A percentile compares a stretch with the other conserved stretches of the same genome.
Conservation (phyloP, 2,797 vertebrate species). For the Cynodonichthys magdalenae region DNA sequence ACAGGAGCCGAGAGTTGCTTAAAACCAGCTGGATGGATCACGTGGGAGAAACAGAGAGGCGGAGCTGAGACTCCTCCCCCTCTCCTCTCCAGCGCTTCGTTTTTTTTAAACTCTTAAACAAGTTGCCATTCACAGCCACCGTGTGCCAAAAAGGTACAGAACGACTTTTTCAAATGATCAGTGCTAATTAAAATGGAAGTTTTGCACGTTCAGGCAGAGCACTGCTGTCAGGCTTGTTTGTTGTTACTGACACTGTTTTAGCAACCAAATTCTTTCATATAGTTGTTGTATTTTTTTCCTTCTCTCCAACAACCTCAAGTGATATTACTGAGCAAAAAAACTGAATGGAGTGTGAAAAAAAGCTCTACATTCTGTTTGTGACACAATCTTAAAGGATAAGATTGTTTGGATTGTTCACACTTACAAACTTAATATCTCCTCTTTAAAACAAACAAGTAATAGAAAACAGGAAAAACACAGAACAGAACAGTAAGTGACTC, state of each 20-base stretch:
- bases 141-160: conserved; percentile 15
- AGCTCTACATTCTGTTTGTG: background rate
- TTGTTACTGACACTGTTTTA: background rate
- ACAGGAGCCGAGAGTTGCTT: conserved; percentile 21
- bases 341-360: background rate
- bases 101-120: background rate
- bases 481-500: background rate
- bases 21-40: conserved; percentile 48
- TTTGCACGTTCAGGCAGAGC: conserved; percentile 8
- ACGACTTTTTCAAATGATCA: conserved; percentile 2
- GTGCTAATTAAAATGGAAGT: conserved; percentile 13
- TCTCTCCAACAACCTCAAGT: background rate
- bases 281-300: too few species aligned
- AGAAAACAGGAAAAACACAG: background rate
- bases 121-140: conserved; percentile 3
- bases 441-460: background rate
- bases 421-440: background rate
- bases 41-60: conserved; percentile 48
- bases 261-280: background rate
- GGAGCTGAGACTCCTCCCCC: conserved; percentile 32
- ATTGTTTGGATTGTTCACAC: background rate
- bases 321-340: background rate
- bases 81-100: background rate
- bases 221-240: background rate
- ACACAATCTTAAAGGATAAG: background rate